Evolutionary conservation across 2,113 vertebrate species (phyloP).

Genomic region (Tachysurus fulvidraco): DNA sequence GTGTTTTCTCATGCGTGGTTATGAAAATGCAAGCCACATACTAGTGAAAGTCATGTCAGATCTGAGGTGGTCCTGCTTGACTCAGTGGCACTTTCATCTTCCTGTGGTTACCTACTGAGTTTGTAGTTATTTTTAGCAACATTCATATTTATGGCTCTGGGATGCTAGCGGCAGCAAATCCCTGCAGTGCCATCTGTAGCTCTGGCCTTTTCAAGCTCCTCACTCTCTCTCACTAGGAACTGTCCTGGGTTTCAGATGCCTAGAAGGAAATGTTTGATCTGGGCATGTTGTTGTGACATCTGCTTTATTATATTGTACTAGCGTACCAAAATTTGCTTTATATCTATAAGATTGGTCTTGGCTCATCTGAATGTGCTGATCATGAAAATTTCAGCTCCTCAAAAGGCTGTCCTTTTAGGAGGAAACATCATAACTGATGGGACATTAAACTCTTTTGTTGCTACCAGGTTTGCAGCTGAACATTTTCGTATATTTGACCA

Average conservation of each 20-base stretch:
- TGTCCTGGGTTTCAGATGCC: background rate
- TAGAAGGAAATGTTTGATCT: background rate
- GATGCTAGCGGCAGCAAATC: background rate
- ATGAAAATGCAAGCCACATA: background rate
- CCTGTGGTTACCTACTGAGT: background rate
- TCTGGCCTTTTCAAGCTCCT: background rate
- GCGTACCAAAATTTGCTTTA: background rate
- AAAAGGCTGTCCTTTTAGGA: background rate
- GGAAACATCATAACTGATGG: background rate
- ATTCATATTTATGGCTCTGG: constrained; percentile 12
- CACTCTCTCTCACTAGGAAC: background rate
- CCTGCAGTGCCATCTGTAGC: constrained; percentile 6
- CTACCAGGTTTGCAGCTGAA: background rate
- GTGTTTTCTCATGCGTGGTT: background rate
- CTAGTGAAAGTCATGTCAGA: background rate
- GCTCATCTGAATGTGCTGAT: background rate
- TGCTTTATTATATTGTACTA: background rate
- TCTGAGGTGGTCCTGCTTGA: constrained; percentile 13
- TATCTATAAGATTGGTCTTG: background rate
- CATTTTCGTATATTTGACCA: background rate
- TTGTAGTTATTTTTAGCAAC: constrained; percentile 1
- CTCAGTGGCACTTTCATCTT: background rate
- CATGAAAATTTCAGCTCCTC: background rate
- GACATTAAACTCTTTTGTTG: background rate
- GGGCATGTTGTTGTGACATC: background rate